Evolutionary conservation across 2,888 invertebrate species (phyloP), one percentile per base, ranked within the genome.

Genomic region (Phyto melanocephala): DNA sequence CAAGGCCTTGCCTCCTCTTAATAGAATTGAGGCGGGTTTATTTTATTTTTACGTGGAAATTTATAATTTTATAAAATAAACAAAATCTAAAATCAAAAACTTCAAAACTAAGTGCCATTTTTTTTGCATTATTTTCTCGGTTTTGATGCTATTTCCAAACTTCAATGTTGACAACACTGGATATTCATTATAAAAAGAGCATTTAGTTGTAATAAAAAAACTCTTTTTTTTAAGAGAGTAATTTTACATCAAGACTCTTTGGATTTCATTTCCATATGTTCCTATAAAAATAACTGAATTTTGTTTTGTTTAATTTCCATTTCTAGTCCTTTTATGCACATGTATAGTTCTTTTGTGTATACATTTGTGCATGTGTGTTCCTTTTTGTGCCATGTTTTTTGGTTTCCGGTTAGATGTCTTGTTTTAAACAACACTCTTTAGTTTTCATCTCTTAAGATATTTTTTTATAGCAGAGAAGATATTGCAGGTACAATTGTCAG

Each of bases 331-430:
- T 2, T 37, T 60, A 11, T 56, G 8, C 11, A 35, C 28, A 52
- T n/a, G 11, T 20, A 13, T 15, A 22, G 11, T n/a, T 37, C 1
- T 24, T 40, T 35, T 60, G 4, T 6, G 20, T 70, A 5, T n/a
- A 13, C 52, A 24, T 6, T 47, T 24, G 13, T 68, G 10, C 33
- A 1, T 54, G 10, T 28, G 10, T 35, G 20, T 65, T 63, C 13
- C 1, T 56, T 22, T 20, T 52, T 71, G 54, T 42, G 60, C 15
- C 42, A 42, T 74, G 60, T 74, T 68, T 62, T 54, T 42, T 17
- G 62, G 74, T 74, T 80, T 80, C 74, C 80, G 74, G 68, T 60
- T 68, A 20, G 2, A 15, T 76, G 56, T 65, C 4, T 28, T 40
- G 7, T 40, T 33, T 52, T 22, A 35, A 15, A 50, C 33, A 33